Evolutionary conservation across 1,140 invertebrate genomes (phyloP), one percentile per base, ranked within the genome.

Genomic region (Ladona fulva): DNA sequence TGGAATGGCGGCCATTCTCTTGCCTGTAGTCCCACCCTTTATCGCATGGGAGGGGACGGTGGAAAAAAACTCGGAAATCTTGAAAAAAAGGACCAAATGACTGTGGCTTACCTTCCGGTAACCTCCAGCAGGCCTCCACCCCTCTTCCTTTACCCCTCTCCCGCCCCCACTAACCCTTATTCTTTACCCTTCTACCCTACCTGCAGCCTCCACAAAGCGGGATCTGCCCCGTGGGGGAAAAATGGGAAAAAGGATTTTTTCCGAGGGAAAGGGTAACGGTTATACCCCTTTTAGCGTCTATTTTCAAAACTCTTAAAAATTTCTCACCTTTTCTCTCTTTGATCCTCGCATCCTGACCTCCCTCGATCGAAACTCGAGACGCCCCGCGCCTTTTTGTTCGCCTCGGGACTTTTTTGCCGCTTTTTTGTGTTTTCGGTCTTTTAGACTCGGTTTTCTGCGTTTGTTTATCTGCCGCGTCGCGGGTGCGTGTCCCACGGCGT

Each of bases 241-340:
- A 66, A 66, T 19, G 14, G 52, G 52, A 66, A 66, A 19, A 66
- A 22, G 16, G 52, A 66, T 66, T 66, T 66, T 66, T 66, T 66
- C 12, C 1, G 1, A 16, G 52, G n/a, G n/a, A 66, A 66, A 66
- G 52, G 52, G 52, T 66, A 66, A 66, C 52, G 16, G 52, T 66
- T 66, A 66, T 66, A 66, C 52, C 52, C 52, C 52, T 66, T 66
- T 66, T 66, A 66, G 52, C 52, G 52, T 66, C 52, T 66, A 66
- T 66, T 66, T 66, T 66, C 52, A 66, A 66, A 66, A 37, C 29
- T 37, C 52, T 66, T 66, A 66, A 66, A 66, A 66, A 66, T 66
- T 66, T 66, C 52, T 66, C 52, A 66, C 52, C 52, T 66, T 66
- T 66, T 66, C 52, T 66, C 52, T 12, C 52, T 66, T 66, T 66